A percentile compares a stretch with the other conserved stretches of the same genome.
These are phyloP conservation scores for Typhlomys cinereus DNA, from an alignment of 2,113 vertebrate genomes.

Conservation along the genomic window DNA sequence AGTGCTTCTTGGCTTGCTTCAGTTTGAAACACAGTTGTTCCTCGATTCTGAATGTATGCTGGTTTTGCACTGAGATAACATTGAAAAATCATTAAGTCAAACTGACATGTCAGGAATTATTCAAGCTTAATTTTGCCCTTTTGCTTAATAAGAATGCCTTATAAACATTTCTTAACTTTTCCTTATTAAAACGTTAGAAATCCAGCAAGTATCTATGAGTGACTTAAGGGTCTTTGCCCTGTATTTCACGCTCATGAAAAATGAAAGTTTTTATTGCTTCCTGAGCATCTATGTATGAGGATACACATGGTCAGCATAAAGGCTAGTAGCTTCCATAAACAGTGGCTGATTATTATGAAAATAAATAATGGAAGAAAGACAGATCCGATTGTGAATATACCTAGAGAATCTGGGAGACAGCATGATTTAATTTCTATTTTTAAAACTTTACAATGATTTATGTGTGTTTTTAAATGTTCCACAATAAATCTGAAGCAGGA, in stretches of 20 bases:
- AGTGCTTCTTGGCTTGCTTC: not conserved
- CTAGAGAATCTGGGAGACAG: not conserved
- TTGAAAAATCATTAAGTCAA: not conserved
- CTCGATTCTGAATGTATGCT: not conserved
- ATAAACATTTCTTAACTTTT: not conserved
- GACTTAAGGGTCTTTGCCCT: not conserved
- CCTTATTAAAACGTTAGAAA: not conserved
- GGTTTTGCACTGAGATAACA: not conserved
- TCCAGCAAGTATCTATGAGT: not conserved
- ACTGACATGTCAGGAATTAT: no score
- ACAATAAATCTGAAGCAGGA: no score
- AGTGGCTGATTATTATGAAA: not conserved
- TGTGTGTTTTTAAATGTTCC: no score
- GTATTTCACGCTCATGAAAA: not conserved
- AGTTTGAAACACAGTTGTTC: not conserved
- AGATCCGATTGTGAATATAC: not conserved
- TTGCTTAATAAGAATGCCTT: not conserved
- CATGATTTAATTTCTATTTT: not conserved
- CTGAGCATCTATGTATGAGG: not conserved
- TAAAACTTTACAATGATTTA: not conserved
- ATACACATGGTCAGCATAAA: not conserved
- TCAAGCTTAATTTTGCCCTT: not conserved
- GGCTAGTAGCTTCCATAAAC: not conserved
- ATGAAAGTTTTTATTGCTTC: not conserved
- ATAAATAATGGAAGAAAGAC: constrained; percentile 1